phyloP scores from a whole-genome alignment of 2,113 vertebrate genomes.

The Barnardius zonarius region DNA sequence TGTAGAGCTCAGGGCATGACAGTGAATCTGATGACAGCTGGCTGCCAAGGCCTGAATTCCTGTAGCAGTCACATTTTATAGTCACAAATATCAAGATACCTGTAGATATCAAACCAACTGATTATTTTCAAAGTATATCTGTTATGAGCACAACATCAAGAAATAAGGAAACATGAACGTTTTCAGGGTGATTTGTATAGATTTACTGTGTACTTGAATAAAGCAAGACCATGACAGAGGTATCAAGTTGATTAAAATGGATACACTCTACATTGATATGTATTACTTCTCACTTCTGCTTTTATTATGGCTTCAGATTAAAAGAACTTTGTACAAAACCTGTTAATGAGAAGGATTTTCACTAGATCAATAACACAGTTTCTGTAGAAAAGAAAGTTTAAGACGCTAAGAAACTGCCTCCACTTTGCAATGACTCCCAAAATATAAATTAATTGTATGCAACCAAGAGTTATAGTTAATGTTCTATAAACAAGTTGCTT shows the following conservation, averaged over 20 bases:
- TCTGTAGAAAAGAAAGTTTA: neutral
- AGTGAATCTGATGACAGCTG: slow-evolving; percentile 55
- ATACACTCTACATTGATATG: neutral
- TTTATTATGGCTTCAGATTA: neutral
- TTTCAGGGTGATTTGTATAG: neutral
- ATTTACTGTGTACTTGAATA: neutral
- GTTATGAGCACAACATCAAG: neutral
- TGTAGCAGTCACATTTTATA: slow-evolving; percentile 63
- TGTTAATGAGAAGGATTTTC: neutral
- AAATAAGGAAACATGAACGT: neutral
- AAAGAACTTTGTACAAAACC: neutral
- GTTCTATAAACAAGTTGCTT: neutral
- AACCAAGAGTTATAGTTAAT: neutral
- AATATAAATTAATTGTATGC: neutral
- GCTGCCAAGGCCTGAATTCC: slow-evolving; percentile 64
- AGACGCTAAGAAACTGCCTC: neutral
- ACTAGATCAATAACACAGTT: neutral
- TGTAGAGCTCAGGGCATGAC: slow-evolving; percentile 71
- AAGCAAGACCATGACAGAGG: neutral
- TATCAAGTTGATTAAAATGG: neutral
- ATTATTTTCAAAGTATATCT: neutral
- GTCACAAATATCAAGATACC: slow-evolving; percentile 68
- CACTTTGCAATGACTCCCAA: neutral
- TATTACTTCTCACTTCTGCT: neutral
- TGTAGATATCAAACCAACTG: neutral